Base-by-base conservation (phyloP, 2,797 vertebrate species). In the Melanotaenia boesemani region DNA sequence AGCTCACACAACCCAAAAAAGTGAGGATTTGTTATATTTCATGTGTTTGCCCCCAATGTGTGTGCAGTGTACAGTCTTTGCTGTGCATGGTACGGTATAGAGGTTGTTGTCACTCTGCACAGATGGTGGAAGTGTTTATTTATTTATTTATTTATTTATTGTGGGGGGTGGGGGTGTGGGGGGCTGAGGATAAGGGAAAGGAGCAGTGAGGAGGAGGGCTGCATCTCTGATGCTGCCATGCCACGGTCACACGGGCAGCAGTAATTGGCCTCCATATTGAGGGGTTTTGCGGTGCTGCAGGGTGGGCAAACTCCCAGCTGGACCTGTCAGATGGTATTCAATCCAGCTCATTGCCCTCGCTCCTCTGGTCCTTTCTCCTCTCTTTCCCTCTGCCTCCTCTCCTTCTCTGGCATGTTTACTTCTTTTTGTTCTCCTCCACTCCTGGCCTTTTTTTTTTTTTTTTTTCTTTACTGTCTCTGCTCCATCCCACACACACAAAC, bases 181-280 rank as follows among this genome's bases (percentile, higher is more conserved):
- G 57, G 65, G 26, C 58, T 63, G 70, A 55, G 83, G 77, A 74
- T 74, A 74, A 28, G 71, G 55, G 74, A 74, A 60, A 60, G 76
- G 70, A 55, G 75, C 70, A 76, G 71, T 46, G 67, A 86, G 76
- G 86, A 84, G 76, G 88, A 84, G 85, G 83, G 76, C 48, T 86
- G 80, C 65, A 44, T 81, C 87, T 91, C 86, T 90, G 90, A 89
- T 87, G 93, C 93, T 91, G 90, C 92, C 93, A 90, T 91, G 91
- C 91, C 88, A 92, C 91, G 93, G 93, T 95, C 94, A 95, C 88
- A 93, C 93, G 92, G 94, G 94, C 93, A 94, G 92, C 93, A 93
- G 91, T 95, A 94, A 95, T 95, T 95, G 93, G 94, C 91, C 89
- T 93, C 94, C 94, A 95, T 95, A 95, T 95, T 95, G 94, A 94